These are phyloP conservation scores for Diacarnus erythraeanus DNA, from an alignment of 37 sponge, comb jelly and placozoan species.

Conservation along the genomic window DNA sequence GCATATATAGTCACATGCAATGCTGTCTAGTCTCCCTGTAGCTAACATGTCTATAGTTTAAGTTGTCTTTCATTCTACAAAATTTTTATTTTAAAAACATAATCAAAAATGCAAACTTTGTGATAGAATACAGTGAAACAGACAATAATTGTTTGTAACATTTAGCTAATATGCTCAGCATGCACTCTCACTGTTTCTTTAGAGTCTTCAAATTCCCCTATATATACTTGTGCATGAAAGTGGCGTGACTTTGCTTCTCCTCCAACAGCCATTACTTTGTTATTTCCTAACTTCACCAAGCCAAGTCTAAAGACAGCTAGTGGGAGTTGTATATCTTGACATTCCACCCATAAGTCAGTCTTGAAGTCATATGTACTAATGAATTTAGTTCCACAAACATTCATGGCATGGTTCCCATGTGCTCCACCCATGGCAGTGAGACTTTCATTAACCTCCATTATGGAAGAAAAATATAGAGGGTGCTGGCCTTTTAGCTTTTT, in stretches of 20 bases:
- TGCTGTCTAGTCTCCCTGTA: no score
- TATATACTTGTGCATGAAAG: background rate
- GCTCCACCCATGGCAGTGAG: conserved; percentile 1
- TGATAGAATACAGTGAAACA: no score
- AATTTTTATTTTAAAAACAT: no score
- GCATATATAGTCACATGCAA: no score
- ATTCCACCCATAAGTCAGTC: background rate
- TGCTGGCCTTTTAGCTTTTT: conserved; percentile 70
- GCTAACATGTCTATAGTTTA: no score
- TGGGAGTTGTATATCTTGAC: background rate
- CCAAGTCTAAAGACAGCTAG: background rate
- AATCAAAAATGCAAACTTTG: no score
- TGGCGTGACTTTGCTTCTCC: background rate
- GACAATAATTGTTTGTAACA: no score
- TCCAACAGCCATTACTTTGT: background rate
- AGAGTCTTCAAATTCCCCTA: background rate
- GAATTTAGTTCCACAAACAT: background rate
- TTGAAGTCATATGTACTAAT: background rate
- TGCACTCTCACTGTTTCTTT: no score
- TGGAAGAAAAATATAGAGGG: conserved; percentile 64
- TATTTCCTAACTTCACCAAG: background rate
- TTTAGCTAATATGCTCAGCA: no score
- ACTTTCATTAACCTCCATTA: conserved; percentile 28
- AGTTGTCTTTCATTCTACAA: no score
- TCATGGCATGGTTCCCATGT: no score